Evolutionary conservation across 2,888 invertebrate species (phyloP).

Genomic region (Julus scandinavius): DNA sequence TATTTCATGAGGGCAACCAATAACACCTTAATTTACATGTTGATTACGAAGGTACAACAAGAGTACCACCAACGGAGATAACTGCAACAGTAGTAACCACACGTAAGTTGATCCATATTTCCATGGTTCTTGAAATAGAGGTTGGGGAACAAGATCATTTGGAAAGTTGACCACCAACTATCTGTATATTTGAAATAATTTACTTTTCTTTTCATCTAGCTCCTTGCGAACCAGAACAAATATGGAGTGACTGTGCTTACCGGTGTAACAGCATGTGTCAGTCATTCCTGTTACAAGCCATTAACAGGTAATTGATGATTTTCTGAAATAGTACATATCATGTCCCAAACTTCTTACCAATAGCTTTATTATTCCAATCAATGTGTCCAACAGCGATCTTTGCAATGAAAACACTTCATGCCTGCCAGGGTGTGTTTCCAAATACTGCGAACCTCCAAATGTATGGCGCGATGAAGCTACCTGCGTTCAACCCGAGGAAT

Average conservation of each 20-base stretch:
- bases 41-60: slow-evolving; percentile 42
- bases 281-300: slow-evolving; percentile 53
- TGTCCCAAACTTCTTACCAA: background rate
- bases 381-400: slow-evolving; percentile 10
- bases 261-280: slow-evolving; percentile 78
- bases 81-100: slow-evolving; percentile 21
- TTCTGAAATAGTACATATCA: background rate
- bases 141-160: background rate
- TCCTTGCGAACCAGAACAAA: slow-evolving; percentile 72
- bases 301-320: slow-evolving; percentile 51
- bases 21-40: background rate
- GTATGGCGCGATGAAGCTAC: slow-evolving; percentile 78
- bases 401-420: slow-evolving; percentile 51
- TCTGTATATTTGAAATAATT: background rate
- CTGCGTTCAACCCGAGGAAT: slow-evolving; percentile 79
- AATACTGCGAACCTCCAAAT: slow-evolving; percentile 61
- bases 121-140: background rate
- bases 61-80: slow-evolving; percentile 33
- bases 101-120: background rate
- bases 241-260: slow-evolving; percentile 77
- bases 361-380: background rate
- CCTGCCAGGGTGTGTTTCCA: slow-evolving; percentile 58
- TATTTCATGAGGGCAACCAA: background rate
- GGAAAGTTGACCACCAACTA: background rate
- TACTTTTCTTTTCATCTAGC: slow-evolving; percentile 40